Evolutionary conservation across 1,140 invertebrate genomes (phyloP).

Genomic region (Danaus plexippus): DNA sequence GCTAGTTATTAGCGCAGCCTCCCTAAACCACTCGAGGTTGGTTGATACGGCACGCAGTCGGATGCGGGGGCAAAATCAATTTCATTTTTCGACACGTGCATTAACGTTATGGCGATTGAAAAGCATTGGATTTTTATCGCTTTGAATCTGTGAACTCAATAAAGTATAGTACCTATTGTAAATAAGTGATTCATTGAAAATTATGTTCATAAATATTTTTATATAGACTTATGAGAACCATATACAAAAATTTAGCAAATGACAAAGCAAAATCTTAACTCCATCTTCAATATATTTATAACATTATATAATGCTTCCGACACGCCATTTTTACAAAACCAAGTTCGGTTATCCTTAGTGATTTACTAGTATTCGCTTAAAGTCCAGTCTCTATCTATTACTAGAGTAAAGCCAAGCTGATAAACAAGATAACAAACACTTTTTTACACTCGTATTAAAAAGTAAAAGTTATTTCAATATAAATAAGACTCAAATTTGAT

Average conservation of each 20-base stretch:
- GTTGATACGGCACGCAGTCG: conserved; percentile 66
- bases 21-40: conserved; percentile 56
- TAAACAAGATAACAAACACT: conserved; percentile 34
- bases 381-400: conserved; percentile 55
- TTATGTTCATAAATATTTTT: no score
- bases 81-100: conserved; percentile 69
- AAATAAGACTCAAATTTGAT: background rate
- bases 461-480: background rate
- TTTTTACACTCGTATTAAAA: conserved; percentile 16
- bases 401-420: conserved; percentile 50
- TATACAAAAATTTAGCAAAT: no score
- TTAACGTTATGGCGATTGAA: conserved; percentile 57
- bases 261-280: no score
- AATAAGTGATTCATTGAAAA: no score
- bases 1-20: conserved; percentile 63
- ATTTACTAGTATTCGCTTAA: conserved; percentile 56
- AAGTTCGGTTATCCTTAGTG: conserved; percentile 39
- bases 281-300: no score
- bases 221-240: no score
- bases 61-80: conserved; percentile 64
- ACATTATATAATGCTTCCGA: no score
- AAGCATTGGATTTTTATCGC: conserved; percentile 25
- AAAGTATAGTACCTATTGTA: background rate
- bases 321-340: no score
- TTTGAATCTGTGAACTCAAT: conserved; percentile 13